Base-by-base conservation (phyloP, 2,888 invertebrate genomes). In the Epinotia ramella region DNA sequence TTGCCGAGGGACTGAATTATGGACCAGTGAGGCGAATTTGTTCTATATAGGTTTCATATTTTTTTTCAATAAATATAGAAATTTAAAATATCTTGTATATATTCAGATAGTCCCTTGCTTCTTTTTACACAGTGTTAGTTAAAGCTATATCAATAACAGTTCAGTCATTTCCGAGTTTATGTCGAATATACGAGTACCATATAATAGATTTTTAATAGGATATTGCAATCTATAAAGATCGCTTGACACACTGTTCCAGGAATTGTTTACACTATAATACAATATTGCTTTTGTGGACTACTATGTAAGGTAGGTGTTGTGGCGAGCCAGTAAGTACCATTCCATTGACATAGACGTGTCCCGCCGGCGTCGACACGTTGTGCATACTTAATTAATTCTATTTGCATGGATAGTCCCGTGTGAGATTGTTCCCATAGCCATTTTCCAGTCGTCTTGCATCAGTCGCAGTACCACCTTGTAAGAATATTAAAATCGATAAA, bases 371-470 rank as follows among this genome's bases (percentile, higher is more conserved):
- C 59, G 44, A 40, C 71, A 71, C 67, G 76, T 5, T 72, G 62
- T 72, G 76, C 76, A 76, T 76, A 76, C 67, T 71, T 63, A 76
- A 72, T 72, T 76, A 76, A 72, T 71, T 76, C 44, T 72, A 72
- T 76, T 76, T 67, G 71, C 40, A 6, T 40, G 24, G 46, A n/a
- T 20, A 46, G 67, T 62, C 33, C 73, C 60, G 57, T 56, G 71
- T 72, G 65, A 62, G 65, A 71, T 60, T 24, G 59, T 24, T 60
- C 60, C 71, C 62, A 33, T 12, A 60, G 40, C 24, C 40, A 62
- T 64, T 64, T 74, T 6, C 20, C 56, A 7, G 49, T 53, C 28
- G 28, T 13, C 18, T 28, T 56, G 56, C 40, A 6, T 6, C 12
- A 40, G 67, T 33, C 56, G 18, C 33, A 40, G 53, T n/a, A 53